phyloP scores from a whole-genome alignment of 2,888 invertebrate genomes.

The Bhutanitis thaidina region DNA sequence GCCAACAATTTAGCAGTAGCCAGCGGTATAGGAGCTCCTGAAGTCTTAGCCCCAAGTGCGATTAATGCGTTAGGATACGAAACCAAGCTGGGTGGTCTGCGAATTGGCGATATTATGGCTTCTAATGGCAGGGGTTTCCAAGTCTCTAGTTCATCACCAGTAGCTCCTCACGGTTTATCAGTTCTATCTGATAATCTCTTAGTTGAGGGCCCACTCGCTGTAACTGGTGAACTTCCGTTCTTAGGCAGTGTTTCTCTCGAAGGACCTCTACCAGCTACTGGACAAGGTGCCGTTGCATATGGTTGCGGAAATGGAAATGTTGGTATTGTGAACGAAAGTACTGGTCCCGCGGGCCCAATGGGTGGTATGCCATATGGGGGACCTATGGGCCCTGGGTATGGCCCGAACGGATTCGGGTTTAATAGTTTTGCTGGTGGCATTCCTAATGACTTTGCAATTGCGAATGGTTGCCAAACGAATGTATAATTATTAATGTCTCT shows the following conservation, averaged over 20 bases:
- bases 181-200: slow-evolving; percentile 28
- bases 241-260: slow-evolving; percentile 39
- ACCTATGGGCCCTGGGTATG: slow-evolving; percentile 17
- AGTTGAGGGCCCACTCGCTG: slow-evolving; percentile 29
- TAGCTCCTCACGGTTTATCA: slow-evolving; percentile 28
- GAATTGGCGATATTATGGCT: slow-evolving; percentile 15
- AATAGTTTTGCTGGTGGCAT: slow-evolving; percentile 9
- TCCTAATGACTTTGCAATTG: slow-evolving; percentile 12
- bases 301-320: slow-evolving; percentile 28
- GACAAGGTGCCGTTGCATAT: slow-evolving; percentile 33
- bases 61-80: slow-evolving; percentile 6
- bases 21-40: slow-evolving; percentile 1
- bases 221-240: slow-evolving; percentile 30
- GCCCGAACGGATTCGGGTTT: slow-evolving; percentile 14
- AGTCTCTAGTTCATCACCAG: slow-evolving; percentile 29
- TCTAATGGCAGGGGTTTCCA: slow-evolving; percentile 27
- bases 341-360: slow-evolving; percentile 14
- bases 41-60: background rate
- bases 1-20: slow-evolving; percentile 7
- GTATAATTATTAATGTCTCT: background rate
- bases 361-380: slow-evolving; percentile 24
- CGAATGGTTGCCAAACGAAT: background rate
- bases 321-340: slow-evolving; percentile 26
- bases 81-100: slow-evolving; percentile 12
- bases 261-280: slow-evolving; percentile 35